phyloP scores from a whole-genome alignment of 2,797 vertebrate genomes.

The Carduelis carduelis region DNA sequence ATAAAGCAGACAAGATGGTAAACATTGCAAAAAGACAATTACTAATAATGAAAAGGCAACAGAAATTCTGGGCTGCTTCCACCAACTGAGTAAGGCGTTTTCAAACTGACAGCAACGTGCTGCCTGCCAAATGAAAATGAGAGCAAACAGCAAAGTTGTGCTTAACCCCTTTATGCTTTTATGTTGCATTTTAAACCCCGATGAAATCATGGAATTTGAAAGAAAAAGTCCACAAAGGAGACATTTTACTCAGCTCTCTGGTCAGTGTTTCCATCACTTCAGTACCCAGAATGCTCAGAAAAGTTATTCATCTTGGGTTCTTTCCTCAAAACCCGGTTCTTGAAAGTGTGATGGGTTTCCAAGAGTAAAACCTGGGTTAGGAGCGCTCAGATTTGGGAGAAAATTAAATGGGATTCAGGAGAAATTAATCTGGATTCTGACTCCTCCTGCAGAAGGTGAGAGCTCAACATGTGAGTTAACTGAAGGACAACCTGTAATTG shows the following conservation, averaged over 20 bases:
- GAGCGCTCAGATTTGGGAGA: neutral
- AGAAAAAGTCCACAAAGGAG: conserved; percentile 50
- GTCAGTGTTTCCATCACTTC: conserved; percentile 66
- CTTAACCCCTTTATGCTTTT: conserved; percentile 42
- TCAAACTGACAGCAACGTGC: conserved; percentile 4
- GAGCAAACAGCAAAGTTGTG: neutral
- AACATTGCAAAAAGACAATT: conserved; percentile 27
- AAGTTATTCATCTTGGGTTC: conserved; percentile 20
- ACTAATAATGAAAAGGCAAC: conserved; percentile 28
- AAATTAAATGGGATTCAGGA: neutral
- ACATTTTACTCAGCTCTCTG: conserved; percentile 41
- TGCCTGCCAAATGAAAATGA: conserved; percentile 30
- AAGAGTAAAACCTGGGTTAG: neutral
- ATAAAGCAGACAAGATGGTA: neutral
- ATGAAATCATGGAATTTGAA: conserved; percentile 50
- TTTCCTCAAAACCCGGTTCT: neutral
- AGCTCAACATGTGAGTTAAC: rapidly evolving
- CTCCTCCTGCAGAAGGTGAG: neutral
- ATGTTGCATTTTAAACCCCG: neutral
- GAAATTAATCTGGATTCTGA: neutral
- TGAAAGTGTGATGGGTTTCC: neutral
- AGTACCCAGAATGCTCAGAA: conserved; percentile 55
- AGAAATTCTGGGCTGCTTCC: neutral
- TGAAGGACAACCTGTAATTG: neutral
- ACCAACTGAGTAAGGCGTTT: conserved; percentile 42